Percentiles rank a stretch among this genome's conserved stretches.
Conservation (phyloP, 2,113 vertebrate genomes). For the Salvator merianae region DNA sequence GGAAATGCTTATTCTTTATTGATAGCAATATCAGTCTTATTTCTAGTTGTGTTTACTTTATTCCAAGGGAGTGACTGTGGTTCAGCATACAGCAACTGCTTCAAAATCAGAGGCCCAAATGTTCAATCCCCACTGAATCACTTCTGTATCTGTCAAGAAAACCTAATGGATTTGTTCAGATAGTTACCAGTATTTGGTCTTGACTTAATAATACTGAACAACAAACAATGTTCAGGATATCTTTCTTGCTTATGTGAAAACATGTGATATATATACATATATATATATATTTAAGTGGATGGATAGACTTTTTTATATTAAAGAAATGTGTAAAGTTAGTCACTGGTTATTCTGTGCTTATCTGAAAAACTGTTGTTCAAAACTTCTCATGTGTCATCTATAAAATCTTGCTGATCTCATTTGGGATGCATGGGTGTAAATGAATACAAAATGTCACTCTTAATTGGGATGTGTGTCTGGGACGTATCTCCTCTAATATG, state of each 20-base stretch:
- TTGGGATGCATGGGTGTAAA: constrained; percentile 43
- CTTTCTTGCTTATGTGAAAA: neutral
- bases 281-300: neutral
- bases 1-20: too few relatives aligned
- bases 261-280: neutral
- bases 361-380: neutral
- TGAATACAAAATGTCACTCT: constrained; percentile 45
- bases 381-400: constrained; percentile 7
- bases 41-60: too few relatives aligned
- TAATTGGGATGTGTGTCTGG: constrained; percentile 51
- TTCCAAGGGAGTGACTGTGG: too few relatives aligned
- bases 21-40: too few relatives aligned
- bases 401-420: constrained; percentile 17
- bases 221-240: neutral
- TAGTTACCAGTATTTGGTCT: too few relatives aligned
- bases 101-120: too few relatives aligned
- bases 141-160: neutral
- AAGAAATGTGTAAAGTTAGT: neutral
- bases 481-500: constrained; percentile 50
- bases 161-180: too few relatives aligned
- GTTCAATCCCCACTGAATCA: neutral
- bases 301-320: neutral
- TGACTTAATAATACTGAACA: too few relatives aligned
- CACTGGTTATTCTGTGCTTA: neutral
- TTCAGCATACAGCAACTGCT: too few relatives aligned